Conservation (phyloP, 2,113 vertebrate species). For the Neomonachus schauinslandi region DNA sequence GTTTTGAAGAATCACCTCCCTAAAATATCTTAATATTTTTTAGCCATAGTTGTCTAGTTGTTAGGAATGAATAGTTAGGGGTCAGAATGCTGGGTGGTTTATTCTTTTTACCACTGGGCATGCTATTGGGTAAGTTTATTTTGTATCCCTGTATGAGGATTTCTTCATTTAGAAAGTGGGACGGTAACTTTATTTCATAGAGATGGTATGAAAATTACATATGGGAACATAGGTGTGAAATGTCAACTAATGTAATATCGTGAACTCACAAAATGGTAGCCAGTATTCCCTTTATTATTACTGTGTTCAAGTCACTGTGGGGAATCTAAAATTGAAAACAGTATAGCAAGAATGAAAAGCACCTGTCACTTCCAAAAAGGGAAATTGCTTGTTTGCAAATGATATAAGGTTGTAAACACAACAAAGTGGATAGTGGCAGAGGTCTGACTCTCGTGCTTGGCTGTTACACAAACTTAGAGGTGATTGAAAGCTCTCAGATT, state of each 20-base stretch:
- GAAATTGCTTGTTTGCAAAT: neutral
- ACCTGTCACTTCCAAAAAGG: neutral
- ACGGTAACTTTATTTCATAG: neutral
- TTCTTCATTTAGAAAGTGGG: neutral
- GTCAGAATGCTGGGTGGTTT: neutral
- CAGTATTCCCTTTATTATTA: neutral
- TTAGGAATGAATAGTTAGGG: neutral
- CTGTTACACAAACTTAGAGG: neutral
- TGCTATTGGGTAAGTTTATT: neutral
- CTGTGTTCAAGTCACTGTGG: neutral
- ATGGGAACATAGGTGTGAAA: neutral
- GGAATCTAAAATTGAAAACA: neutral
- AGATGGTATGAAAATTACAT: neutral
- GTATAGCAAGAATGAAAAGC: neutral
- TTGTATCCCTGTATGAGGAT: neutral
- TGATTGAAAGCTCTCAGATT: slow-evolving; percentile 29
- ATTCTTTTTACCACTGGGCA: neutral
- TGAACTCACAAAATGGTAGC: neutral
- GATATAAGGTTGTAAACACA: neutral
- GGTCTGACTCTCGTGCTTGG: neutral
- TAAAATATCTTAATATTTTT: neutral
- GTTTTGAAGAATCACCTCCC: neutral
- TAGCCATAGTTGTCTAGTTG: neutral
- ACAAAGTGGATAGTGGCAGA: neutral
- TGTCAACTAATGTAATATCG: neutral